phyloP scores from a whole-genome alignment of 2,113 vertebrate species.

The Salvator merianae region DNA sequence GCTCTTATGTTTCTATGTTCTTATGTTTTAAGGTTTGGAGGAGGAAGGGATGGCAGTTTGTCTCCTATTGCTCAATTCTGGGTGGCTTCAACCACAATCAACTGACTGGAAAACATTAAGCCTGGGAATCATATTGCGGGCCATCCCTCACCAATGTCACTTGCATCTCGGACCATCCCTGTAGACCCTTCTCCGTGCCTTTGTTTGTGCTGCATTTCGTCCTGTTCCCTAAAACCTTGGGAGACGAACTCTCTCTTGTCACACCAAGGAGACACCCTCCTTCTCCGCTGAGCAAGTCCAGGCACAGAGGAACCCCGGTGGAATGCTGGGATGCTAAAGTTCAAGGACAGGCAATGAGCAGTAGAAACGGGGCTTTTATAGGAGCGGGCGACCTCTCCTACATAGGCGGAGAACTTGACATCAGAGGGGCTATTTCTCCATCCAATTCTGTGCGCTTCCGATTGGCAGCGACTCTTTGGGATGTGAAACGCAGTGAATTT shows the following conservation, averaged over 20 bases:
- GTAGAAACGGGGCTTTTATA: neutral
- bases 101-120: neutral
- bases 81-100: neutral
- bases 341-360: neutral
- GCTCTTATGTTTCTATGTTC: too few species aligned
- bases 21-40: too few species aligned
- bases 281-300: neutral
- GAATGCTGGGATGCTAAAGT: neutral
- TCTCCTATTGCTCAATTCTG: neutral
- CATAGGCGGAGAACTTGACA: neutral
- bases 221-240: neutral
- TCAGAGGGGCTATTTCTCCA: too few species aligned
- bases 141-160: neutral
- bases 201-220: neutral
- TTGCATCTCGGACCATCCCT: too few species aligned
- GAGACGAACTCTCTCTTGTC: too few species aligned
- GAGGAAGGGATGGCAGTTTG: too few species aligned
- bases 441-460: too few species aligned
- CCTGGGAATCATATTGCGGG: too few species aligned
- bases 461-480: too few species aligned
- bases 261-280: neutral
- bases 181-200: too few species aligned
- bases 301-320: neutral
- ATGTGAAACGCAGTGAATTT: too few species aligned
- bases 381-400: too few species aligned